phyloP scores from a whole-genome alignment of 2,113 vertebrate genomes.

The Equus quagga region DNA sequence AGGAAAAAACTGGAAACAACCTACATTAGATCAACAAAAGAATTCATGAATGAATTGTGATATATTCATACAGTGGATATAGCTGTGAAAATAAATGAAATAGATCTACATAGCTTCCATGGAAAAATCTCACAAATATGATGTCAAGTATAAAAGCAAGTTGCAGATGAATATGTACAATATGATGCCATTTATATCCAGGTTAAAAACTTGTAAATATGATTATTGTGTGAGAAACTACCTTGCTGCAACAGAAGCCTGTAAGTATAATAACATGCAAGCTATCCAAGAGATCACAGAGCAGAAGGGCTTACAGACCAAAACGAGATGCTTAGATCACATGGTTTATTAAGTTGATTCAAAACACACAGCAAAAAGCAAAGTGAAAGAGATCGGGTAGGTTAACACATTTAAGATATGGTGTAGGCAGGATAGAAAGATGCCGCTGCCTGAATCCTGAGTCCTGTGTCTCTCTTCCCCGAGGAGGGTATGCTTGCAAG shows the following conservation, averaged over 20 bases:
- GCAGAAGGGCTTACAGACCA: background rate
- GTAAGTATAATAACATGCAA: background rate
- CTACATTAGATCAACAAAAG: background rate
- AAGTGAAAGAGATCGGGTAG: background rate
- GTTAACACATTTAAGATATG: background rate
- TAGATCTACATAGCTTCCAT: background rate
- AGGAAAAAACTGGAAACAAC: background rate
- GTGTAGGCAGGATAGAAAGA: background rate
- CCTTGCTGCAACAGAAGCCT: background rate
- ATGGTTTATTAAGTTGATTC: background rate
- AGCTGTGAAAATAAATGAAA: conserved; percentile 34
- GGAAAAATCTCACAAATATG: conserved; percentile 20
- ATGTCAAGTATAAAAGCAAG: background rate
- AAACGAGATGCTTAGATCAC: background rate
- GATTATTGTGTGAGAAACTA: background rate
- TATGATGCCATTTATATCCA: background rate
- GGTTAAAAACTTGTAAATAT: conserved; percentile 33
- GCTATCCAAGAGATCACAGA: background rate
- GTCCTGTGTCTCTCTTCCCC: background rate
- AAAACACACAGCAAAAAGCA: background rate
- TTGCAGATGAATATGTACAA: background rate
- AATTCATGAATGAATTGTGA: conserved; percentile 7
- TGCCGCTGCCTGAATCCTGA: background rate
- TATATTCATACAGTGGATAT: background rate
- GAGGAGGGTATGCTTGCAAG: background rate